Base-by-base conservation (phyloP, 2,888 invertebrate genomes). In the Heliconius hortense region DNA sequence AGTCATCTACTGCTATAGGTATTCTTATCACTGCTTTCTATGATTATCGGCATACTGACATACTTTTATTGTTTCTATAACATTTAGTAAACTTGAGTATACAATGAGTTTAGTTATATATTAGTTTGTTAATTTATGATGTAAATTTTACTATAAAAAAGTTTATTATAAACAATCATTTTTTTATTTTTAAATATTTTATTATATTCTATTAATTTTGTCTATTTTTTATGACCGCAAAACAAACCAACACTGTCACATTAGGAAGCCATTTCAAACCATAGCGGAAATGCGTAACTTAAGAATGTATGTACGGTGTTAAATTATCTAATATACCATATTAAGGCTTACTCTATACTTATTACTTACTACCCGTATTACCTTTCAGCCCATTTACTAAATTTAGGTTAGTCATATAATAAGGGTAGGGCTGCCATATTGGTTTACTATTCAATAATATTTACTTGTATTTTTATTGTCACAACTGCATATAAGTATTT, bases 221-320 rank as follows among this genome's bases (percentile, higher is more conserved):
- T n/a, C 2, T 56, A 56, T n/a, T 3, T 13, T 64, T 66, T 66
- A 66, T 43, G 5, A 8, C 15, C 24, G 2, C n/a, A 39, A 15
- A 24, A 66, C 15, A 39, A 39, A 66, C 39, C 18, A 39, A 66
- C 24, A 8, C 66, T 26, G 39, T 66, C 11, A 43, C 24, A 13
- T 43, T 66, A 43, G 8, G 66, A 66, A 66, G 66, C 66, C 66
- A 66, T 66, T 39, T 24, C 39, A 26, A 18, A 43, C 8, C n/a
- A 66, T 11, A 56, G 39, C 66, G 66, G 66, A 66, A 66, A 15
- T 66, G 66, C 39, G 66, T 66, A 66, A 66, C 66, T 66, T 66
- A 66, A 66, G 66, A 43, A 66, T 66, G 64, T 66, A 39, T 66
- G 43, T 66, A 56, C n/a, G 66, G 66, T 66, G 66, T 66, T 43